Evolutionary conservation across 2,888 invertebrate genomes (phyloP), one percentile per base, ranked within the genome.

Genomic region (Lysandra coridon): DNA sequence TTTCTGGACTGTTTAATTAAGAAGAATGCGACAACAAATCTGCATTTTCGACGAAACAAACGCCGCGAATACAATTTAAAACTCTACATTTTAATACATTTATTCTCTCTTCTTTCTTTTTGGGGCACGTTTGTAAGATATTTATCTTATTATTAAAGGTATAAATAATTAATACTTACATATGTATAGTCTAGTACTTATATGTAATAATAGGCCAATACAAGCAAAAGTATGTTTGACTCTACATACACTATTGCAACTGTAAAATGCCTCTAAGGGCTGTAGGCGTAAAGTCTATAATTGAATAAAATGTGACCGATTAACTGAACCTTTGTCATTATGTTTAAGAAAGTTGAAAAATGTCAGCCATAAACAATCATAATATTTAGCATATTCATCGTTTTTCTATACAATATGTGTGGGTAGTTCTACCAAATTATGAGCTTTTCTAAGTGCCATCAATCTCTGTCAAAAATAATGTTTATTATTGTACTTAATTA

Each of bases 311-410:
- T 33, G 69, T 33, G 33, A 69, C 5, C 7, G 33, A 69, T 69
- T 14, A 37, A 30, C 64, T 64, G 33, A 69, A 69, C 69, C 33
- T 37, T 57, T 33, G 30, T 57, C 53, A 2, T 57, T 17, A 76
- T 33, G 53, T 76, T 44, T 44, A 49, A 76, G 57, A 76, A 76
- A 76, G 76, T 76, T 53, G 17, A 53, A 76, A 57, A 53, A 76
- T 30, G 57, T 76, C 33, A 53, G 53, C 74, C 4, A 76, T 76
- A 76, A 76, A 76, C 76, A 76, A 76, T 76, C 12, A 75, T 49
- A 40, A 75, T 49, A 23, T 75, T 75, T 30, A 75, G 49, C 53
- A 49, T 53, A 76, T 76, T 57, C 57, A 76, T 76, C 30, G 76
- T 33, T 76, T 76, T 53, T 53, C 14, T 33, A 33, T 76, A 76